A percentile compares a stretch with the other conserved stretches of the same genome.
These are phyloP conservation scores for Drosophila meridionalis DNA, from an alignment of 2,888 invertebrate species.

Conservation along the genomic window DNA sequence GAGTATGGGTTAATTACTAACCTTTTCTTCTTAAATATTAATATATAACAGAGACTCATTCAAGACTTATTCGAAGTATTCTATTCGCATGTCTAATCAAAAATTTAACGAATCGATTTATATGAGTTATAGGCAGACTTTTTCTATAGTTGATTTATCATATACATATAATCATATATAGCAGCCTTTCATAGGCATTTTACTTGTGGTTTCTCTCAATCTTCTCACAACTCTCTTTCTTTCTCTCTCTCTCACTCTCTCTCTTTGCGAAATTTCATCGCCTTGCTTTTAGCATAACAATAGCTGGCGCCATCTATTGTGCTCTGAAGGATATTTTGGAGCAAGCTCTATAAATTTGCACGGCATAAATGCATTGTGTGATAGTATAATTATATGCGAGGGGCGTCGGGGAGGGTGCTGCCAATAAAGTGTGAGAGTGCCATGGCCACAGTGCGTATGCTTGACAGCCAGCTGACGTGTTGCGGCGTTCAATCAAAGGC, in stretches of 20 bases:
- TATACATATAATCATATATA: background rate
- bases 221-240: background rate
- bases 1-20: too few relatives aligned
- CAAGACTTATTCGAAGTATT: too few relatives aligned
- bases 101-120: too few relatives aligned
- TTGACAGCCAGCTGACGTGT: conserved; percentile 68
- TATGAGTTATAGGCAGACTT: too few relatives aligned
- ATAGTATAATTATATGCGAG: conserved; percentile 66
- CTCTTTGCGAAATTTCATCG: background rate
- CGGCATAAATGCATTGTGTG: conserved; percentile 38
- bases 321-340: conserved; percentile 37
- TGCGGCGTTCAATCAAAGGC: conserved; percentile 74
- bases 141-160: background rate
- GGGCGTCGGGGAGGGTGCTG: conserved; percentile 10
- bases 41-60: too few relatives aligned
- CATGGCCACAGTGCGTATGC: conserved; percentile 64
- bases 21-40: too few relatives aligned
- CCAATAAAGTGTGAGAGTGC: conserved; percentile 43
- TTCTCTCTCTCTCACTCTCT: background rate
- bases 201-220: background rate
- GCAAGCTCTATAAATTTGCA: conserved; percentile 55
- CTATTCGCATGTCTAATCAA: too few relatives aligned
- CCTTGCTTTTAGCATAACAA: conserved; percentile 68
- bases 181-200: too few relatives aligned
- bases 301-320: conserved; percentile 47